Evolutionary conservation across 2,113 vertebrate genomes (phyloP).

Genomic region (Datnioides undecimradiatus): DNA sequence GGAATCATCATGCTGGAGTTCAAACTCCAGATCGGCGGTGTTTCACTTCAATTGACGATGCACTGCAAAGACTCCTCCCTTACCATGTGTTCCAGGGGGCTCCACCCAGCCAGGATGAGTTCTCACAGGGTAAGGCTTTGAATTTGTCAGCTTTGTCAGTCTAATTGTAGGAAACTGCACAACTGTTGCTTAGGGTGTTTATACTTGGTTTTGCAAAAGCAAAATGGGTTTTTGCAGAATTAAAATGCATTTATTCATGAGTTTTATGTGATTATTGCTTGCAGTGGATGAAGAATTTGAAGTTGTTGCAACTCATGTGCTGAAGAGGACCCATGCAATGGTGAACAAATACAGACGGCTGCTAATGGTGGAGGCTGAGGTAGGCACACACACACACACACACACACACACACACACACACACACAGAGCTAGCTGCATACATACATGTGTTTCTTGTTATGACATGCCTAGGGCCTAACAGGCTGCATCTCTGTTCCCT

Average conservation of each 20-base stretch:
- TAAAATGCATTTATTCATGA: not conserved
- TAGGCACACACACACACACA: conserved; percentile 74
- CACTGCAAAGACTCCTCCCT: conserved; percentile 90
- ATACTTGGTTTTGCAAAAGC: not conserved
- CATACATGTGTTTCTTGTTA: not conserved
- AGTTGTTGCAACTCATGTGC: conserved; percentile 90
- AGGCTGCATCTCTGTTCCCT: not conserved
- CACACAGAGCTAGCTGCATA: not conserved
- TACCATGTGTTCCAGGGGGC: conserved; percentile 96
- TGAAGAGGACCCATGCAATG: conserved; percentile 95
- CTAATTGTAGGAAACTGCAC: not conserved
- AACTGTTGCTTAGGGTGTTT: too few relatives aligned
- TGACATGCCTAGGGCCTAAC: not conserved
- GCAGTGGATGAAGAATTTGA: conserved; percentile 96
- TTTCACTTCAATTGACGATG: conserved; percentile 90
- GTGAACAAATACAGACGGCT: conserved; percentile 97
- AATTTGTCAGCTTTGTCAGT: not conserved
- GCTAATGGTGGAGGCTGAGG: conserved; percentile 97
- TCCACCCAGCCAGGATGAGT: conserved; percentile 89
- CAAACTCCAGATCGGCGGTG: conserved; percentile 86
- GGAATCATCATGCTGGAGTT: conserved; percentile 89
- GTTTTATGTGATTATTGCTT: not conserved
- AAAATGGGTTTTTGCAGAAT: not conserved
- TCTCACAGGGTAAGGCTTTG: conserved; percentile 81
- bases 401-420: too few relatives aligned